Evolutionary conservation across 2,888 invertebrate genomes (phyloP).

Genomic region (Empis stercorea): DNA sequence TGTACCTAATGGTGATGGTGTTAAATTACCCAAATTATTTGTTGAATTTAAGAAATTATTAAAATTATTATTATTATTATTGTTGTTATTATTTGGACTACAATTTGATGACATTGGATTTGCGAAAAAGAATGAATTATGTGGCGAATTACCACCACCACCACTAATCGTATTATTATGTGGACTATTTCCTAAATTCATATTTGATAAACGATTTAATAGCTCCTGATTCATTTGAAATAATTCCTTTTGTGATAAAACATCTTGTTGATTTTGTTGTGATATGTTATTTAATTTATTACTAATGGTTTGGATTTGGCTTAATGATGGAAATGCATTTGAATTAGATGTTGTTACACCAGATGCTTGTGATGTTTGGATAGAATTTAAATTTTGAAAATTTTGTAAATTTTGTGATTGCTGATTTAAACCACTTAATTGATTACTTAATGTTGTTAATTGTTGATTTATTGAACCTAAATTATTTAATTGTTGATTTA

Average conservation of each 20-base stretch:
- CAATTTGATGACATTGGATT: constrained; percentile 33
- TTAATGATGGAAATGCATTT: constrained; percentile 30
- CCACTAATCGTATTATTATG: constrained; percentile 14
- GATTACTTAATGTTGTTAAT: constrained; percentile 31
- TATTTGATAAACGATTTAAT: constrained; percentile 32
- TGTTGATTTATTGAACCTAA: constrained; percentile 35
- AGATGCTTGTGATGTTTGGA: constrained; percentile 11
- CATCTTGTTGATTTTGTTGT: constrained; percentile 2
- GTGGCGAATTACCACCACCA: constrained; percentile 25
- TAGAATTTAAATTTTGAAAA: constrained; percentile 23
- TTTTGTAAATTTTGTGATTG: constrained; percentile 36
- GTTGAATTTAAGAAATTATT: constrained; percentile 28
- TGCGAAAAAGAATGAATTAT: constrained; percentile 33
- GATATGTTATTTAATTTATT: constrained; percentile 28
- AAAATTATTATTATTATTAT: constrained; percentile 20
- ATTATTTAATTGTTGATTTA: constrained; percentile 34
- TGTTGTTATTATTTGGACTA: constrained; percentile 24
- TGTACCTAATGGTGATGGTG: constrained; percentile 32
- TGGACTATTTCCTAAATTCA: constrained; percentile 26
- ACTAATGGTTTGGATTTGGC: constrained; percentile 30
- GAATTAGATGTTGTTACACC: constrained; percentile 12
- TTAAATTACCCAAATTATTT: constrained; percentile 22
- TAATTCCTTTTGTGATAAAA: constrained; percentile 28
- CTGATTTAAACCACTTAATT: constrained; percentile 34
- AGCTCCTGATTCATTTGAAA: constrained; percentile 37